These are phyloP conservation scores for Camponotus floridanus DNA, from an alignment of 1,140 invertebrate species.

Conservation along the genomic window DNA sequence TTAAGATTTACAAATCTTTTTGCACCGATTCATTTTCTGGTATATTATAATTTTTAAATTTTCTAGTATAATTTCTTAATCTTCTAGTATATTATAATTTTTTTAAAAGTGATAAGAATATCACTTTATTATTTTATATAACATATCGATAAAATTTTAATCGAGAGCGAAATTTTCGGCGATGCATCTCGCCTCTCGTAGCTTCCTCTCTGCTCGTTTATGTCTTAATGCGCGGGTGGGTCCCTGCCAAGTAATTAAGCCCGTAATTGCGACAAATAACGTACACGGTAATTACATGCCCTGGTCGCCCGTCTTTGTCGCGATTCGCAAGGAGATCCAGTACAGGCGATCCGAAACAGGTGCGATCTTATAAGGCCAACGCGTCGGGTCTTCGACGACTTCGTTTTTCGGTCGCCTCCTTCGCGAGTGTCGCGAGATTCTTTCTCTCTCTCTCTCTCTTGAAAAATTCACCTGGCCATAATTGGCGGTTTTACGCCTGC, in stretches of 20 bases:
- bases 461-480: not conserved
- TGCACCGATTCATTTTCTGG: too few relatives aligned
- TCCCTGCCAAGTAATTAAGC: constrained; percentile 61
- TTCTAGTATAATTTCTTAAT: too few relatives aligned
- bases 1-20: too few relatives aligned
- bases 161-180: not conserved
- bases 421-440: constrained; percentile 14
- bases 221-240: constrained; percentile 38
- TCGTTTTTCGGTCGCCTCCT: not conserved
- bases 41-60: too few relatives aligned
- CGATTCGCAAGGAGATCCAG: constrained; percentile 25
- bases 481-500: constrained; percentile 20
- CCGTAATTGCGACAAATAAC: constrained; percentile 48
- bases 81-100: too few relatives aligned
- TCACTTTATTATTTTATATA: too few relatives aligned
- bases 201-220: not conserved
- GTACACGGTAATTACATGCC: constrained; percentile 19
- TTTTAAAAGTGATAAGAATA: too few relatives aligned
- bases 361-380: constrained; percentile 41
- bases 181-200: not conserved
- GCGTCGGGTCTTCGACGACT: constrained; percentile 32
- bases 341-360: constrained; percentile 35
- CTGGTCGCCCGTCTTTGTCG: constrained; percentile 36
- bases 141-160: too few relatives aligned
- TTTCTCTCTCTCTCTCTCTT: too few relatives aligned